Evolutionary conservation across 2,888 invertebrate species (phyloP).

Genomic region (Drymonia ruficornis): DNA sequence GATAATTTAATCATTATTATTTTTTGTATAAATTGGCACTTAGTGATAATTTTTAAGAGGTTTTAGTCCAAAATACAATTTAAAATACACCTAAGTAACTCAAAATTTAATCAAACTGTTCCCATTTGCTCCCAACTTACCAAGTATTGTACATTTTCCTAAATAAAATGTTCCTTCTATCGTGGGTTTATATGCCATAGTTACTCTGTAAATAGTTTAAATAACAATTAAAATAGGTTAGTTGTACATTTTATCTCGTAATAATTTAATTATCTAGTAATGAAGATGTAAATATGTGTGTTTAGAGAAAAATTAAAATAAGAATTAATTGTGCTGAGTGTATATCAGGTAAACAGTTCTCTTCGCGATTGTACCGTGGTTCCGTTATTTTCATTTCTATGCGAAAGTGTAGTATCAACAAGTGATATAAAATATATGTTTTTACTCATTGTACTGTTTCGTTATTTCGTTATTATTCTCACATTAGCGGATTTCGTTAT

Average conservation of each 20-base stretch:
- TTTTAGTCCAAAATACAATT: no score
- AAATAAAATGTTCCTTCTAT: conserved; percentile 53
- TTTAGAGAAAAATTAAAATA: conserved; percentile 41
- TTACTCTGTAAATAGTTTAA: conserved; percentile 40
- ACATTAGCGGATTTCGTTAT: conserved; percentile 5
- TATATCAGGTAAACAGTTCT: conserved; percentile 57
- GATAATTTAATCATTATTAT: no score
- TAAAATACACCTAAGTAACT: no score
- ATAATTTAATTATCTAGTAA: conserved; percentile 46
- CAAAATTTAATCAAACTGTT: background rate
- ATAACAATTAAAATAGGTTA: conserved; percentile 42
- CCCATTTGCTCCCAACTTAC: conserved; percentile 22
- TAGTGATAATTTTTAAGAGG: no score
- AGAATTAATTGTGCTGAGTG: conserved; percentile 61
- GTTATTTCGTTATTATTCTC: conserved; percentile 43
- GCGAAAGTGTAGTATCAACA: conserved; percentile 60
- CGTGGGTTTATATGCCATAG: conserved; percentile 53
- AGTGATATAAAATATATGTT: conserved; percentile 81
- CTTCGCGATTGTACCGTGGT: conserved; percentile 60
- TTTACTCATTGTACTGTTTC: conserved; percentile 76
- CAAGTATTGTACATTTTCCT: conserved; percentile 50
- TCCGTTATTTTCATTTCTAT: conserved; percentile 38
- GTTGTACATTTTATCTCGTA: conserved; percentile 54
- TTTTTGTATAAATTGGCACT: no score
- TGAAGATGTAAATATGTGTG: conserved; percentile 57